Evolutionary conservation across 92 coral and sea anemone species (phyloP).

Genomic region (Palythoa grandiflora): DNA sequence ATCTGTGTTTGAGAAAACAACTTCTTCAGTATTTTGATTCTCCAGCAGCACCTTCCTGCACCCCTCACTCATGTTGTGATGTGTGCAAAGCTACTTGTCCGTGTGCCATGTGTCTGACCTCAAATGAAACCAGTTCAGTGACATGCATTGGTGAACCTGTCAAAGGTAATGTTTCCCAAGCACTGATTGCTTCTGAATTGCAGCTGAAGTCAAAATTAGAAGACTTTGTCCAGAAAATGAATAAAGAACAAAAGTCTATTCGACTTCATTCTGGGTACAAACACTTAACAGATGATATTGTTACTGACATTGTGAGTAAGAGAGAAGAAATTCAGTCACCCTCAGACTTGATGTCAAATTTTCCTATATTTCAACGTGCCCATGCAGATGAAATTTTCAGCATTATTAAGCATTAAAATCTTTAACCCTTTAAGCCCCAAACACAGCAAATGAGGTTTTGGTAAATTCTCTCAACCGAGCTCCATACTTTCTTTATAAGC

Average conservation of each 20-base stretch:
- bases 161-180: too few relatives aligned
- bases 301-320: conserved; percentile 3
- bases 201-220: neutral
- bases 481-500: too few relatives aligned
- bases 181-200: neutral
- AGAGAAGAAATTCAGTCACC: neutral
- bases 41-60: neutral
- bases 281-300: neutral
- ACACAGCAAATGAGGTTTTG: too few relatives aligned
- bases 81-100: conserved; percentile 34
- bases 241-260: neutral
- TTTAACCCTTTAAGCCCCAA: too few relatives aligned
- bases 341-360: neutral
- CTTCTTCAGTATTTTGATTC: conserved; percentile 22
- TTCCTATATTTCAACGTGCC: neutral
- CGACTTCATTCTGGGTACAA: neutral
- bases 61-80: neutral
- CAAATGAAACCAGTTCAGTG: too few relatives aligned
- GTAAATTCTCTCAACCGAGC: too few relatives aligned
- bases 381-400: neutral
- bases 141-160: too few relatives aligned
- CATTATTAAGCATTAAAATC: conserved; percentile 4
- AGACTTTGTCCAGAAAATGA: neutral
- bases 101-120: too few relatives aligned
- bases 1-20: conserved; percentile 34